Percentiles rank a stretch among this genome's conserved stretches.
These are phyloP conservation scores for Erannis defoliaria DNA, from an alignment of 2,888 invertebrate species.

Conservation along the genomic window DNA sequence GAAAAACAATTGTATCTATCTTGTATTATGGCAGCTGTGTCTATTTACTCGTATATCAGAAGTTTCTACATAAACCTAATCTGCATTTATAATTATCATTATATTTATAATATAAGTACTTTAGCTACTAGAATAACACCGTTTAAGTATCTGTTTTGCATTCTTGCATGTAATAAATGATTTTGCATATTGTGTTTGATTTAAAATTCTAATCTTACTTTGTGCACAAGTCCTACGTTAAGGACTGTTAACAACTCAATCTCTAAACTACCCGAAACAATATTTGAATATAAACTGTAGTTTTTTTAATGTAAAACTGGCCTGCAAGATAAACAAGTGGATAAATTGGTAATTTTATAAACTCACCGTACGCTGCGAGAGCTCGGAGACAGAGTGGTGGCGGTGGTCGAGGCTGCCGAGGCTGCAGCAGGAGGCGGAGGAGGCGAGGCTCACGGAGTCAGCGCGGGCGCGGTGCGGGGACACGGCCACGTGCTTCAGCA, in stretches of 20 bases:
- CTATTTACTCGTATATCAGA: background rate
- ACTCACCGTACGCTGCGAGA: conserved; percentile 78
- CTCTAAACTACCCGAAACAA: background rate
- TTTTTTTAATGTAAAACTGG: background rate
- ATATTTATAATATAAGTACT: too few relatives aligned
- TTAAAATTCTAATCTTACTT: too few relatives aligned
- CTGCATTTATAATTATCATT: too few relatives aligned
- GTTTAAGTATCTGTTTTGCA: too few relatives aligned
- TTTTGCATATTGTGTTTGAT: too few relatives aligned
- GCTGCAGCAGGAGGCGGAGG: conserved; percentile 90
- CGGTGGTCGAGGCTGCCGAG: conserved; percentile 90
- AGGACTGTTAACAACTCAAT: background rate
- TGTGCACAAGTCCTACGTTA: too few relatives aligned
- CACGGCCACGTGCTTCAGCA: conserved; percentile 97
- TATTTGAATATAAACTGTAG: background rate
- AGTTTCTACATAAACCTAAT: background rate
- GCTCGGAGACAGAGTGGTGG: conserved; percentile 79
- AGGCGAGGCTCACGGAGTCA: conserved; percentile 93
- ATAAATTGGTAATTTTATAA: conserved; percentile 23
- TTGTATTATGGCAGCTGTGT: background rate
- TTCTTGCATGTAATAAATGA: too few relatives aligned
- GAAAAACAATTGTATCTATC: background rate
- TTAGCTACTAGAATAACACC: too few relatives aligned
- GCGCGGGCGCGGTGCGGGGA: conserved; percentile 94
- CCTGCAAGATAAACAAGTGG: background rate